Conservation (phyloP, 2,888 invertebrate species). For the Chloroclystis v-ata region DNA sequence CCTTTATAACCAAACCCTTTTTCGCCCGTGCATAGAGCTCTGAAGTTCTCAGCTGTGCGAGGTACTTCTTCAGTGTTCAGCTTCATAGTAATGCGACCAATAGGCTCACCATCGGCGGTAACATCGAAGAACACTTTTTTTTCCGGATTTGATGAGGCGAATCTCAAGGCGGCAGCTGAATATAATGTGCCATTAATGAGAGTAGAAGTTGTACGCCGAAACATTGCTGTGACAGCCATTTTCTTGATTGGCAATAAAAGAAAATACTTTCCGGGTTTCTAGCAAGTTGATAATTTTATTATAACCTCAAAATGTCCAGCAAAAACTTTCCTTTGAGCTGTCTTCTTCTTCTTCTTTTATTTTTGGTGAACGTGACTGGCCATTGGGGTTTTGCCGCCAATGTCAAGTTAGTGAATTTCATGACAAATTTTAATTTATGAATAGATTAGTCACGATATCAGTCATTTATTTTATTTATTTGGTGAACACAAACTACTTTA, state of each 20-base stretch:
- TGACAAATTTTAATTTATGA: too few species aligned
- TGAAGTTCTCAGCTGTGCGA: slow-evolving; percentile 96
- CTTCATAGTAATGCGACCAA: slow-evolving; percentile 94
- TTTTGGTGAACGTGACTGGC: too few species aligned
- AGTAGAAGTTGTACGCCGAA: slow-evolving; percentile 44
- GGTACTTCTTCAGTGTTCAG: slow-evolving; percentile 92
- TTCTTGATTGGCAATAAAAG: slow-evolving; percentile 1
- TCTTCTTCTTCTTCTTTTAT: too few species aligned
- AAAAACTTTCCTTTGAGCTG: too few species aligned
- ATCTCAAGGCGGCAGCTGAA: slow-evolving; percentile 62
- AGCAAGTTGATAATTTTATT: too few species aligned
- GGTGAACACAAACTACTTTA: too few species aligned
- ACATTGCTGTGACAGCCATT: slow-evolving; percentile 49
- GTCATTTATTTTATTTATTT: too few species aligned
- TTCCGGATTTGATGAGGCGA: slow-evolving; percentile 60
- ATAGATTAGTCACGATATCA: too few species aligned
- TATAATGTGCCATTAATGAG: slow-evolving; percentile 61
- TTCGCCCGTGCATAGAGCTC: slow-evolving; percentile 86
- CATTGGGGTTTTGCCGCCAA: too few species aligned
- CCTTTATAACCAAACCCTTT: slow-evolving; percentile 90
- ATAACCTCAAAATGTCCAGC: too few species aligned
- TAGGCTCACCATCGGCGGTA: slow-evolving; percentile 85
- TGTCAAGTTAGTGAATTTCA: too few species aligned
- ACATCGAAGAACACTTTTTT: slow-evolving; percentile 91
- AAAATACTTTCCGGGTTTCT: too few species aligned